These are phyloP conservation scores for Euwallacea fornicatus DNA, from an alignment of 1,140 invertebrate genomes.

Conservation along the genomic window DNA sequence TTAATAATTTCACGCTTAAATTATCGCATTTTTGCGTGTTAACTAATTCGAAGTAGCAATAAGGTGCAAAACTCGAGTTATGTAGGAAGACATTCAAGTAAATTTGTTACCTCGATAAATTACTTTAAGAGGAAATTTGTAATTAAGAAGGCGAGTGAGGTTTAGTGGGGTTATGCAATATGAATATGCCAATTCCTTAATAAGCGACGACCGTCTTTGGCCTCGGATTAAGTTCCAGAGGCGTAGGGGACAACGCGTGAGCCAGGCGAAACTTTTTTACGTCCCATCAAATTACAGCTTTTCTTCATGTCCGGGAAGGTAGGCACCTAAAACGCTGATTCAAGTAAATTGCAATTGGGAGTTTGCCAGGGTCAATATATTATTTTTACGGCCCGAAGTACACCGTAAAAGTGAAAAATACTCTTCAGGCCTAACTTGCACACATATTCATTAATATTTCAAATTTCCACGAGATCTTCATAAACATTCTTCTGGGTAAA, in stretches of 20 bases:
- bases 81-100: slow-evolving; percentile 19
- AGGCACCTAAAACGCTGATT: slow-evolving; percentile 14
- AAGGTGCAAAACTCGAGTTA: slow-evolving; percentile 11
- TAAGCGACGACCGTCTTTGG: not conserved
- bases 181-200: slow-evolving; percentile 30
- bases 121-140: slow-evolving; percentile 26
- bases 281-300: slow-evolving; percentile 14
- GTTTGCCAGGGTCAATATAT: not conserved
- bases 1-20: no score
- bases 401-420: slow-evolving; percentile 2
- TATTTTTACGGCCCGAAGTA: not conserved
- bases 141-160: slow-evolving; percentile 27
- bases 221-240: not conserved
- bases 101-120: slow-evolving; percentile 30
- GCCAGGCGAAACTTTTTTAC: slow-evolving; percentile 1
- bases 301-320: slow-evolving; percentile 15
- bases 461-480: no score
- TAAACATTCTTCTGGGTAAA: no score
- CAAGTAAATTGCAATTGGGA: not conserved
- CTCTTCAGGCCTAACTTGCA: not conserved
- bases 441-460: not conserved
- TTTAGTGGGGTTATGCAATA: slow-evolving; percentile 23
- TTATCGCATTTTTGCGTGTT: not conserved
- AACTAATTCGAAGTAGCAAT: not conserved
- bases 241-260: not conserved